Evolutionary conservation across 1,140 invertebrate genomes (phyloP), one percentile per base, ranked within the genome.

Genomic region (Pachypsylla venusta): DNA sequence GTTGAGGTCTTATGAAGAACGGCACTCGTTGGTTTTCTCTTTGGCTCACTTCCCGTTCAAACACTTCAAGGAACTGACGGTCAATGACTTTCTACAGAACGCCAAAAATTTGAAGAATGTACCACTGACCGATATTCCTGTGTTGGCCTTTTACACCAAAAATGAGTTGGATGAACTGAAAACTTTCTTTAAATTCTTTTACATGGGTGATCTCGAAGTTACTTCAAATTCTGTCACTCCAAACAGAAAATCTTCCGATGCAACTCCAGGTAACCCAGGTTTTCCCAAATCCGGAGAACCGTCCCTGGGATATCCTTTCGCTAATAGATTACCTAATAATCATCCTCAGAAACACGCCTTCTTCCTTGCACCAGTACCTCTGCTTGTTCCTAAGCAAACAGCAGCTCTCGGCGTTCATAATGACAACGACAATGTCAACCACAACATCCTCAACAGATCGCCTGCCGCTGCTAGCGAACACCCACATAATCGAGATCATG

Each of bases 41-140:
- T n/a, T 48, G n/a, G 42, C 42, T 7, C 42, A 48, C 42, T 48
- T 48, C 42, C 42, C 42, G 42, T 48, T 48, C 42, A 48, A 48
- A 48, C 42, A 48, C 42, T 48, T 48, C 42, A 48, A 48, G 42
- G 42, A 48, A 22, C 4, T 48, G n/a, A 35, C 42, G n/a, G n/a
- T 48, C 7, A 22, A 22, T 3, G 42, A 48, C n/a, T 48, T 48
- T 22, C 42, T 48, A n/a, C 16, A n/a, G n/a, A 48, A 48, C 22
- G 42, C n/a, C n/a, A 5, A 19, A 5, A 5, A n/a, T 22, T 22
- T 48, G n/a, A 48, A 48, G 42, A 22, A 22, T 19, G 42, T 48
- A 7, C 42, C 42, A 19, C 42, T 48, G 7, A 48, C 42, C n/a
- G 42, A 48, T 19, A 19, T 48, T 19, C 42, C 42, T 19, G 42